These are phyloP conservation scores for Azorinus chamasolen DNA, from an alignment of 2,888 invertebrate genomes.

Conservation along the genomic window DNA sequence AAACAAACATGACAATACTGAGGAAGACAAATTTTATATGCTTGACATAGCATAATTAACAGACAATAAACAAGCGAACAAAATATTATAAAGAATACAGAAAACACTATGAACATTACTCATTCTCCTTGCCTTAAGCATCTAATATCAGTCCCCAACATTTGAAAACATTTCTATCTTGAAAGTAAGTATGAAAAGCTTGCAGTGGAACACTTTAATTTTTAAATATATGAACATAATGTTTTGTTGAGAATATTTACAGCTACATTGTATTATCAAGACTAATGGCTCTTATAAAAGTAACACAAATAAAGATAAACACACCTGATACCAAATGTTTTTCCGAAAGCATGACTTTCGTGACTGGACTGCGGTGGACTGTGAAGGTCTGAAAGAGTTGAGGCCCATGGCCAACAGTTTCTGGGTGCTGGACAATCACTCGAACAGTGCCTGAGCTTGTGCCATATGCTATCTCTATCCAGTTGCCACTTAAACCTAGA, in stretches of 20 bases:
- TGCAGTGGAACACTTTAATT: no score
- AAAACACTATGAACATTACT: no score
- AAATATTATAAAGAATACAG: no score
- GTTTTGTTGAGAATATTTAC: not conserved
- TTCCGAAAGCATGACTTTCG: conserved; percentile 95
- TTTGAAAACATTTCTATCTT: no score
- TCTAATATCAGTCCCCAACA: no score
- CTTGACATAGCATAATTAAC: no score
- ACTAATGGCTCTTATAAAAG: no score
- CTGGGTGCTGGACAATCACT: conserved; percentile 99
- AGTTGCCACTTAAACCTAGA: conserved; percentile 97
- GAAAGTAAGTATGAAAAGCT: no score
- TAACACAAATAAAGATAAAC: not conserved
- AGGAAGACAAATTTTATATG: no score
- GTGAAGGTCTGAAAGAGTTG: conserved; percentile 99
- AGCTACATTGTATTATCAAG: not conserved
- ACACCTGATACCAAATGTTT: conserved; percentile 96
- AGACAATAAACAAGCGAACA: no score
- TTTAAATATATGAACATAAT: not conserved
- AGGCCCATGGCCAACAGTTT: conserved; percentile 99
- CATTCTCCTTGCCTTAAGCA: no score
- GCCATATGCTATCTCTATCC: conserved; percentile 99
- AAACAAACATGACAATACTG: no score
- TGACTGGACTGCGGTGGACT: conserved; percentile 98
- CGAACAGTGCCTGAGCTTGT: conserved; percentile 97